These are phyloP conservation scores for Phrixothrix hirtus DNA, from an alignment of 2,888 invertebrate genomes.

Conservation along the genomic window DNA sequence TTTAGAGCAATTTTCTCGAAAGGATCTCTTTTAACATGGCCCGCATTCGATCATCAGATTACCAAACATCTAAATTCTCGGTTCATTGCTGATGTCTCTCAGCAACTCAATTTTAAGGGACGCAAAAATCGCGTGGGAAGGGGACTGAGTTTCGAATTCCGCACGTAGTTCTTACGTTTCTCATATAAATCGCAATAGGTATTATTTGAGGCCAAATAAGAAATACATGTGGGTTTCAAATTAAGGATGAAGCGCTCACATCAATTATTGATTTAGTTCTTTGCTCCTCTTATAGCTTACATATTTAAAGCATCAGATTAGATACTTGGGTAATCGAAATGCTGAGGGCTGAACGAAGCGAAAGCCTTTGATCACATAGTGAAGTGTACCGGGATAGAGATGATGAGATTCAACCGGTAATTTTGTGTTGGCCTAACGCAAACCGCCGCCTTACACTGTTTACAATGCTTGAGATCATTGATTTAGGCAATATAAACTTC, in stretches of 20 bases:
- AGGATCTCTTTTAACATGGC: slow-evolving; percentile 41
- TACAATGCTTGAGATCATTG: slow-evolving; percentile 53
- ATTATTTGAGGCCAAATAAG: neutral
- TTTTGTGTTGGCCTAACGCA: slow-evolving; percentile 46
- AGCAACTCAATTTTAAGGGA: slow-evolving; percentile 28
- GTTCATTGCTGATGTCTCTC: slow-evolving; percentile 38
- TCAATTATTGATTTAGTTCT: slow-evolving; percentile 11
- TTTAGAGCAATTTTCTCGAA: slow-evolving; percentile 42
- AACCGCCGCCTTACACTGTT: slow-evolving; percentile 48
- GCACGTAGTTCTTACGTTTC: too few species aligned
- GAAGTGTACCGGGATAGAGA: slow-evolving; percentile 50
- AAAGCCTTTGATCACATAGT: slow-evolving; percentile 49
- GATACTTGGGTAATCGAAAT: slow-evolving; percentile 51
- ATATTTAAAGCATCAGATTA: slow-evolving; percentile 46
- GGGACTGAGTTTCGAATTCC: slow-evolving; percentile 14
- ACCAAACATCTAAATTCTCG: slow-evolving; percentile 43
- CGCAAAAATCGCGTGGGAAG: slow-evolving; percentile 18
- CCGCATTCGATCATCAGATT: slow-evolving; percentile 48
- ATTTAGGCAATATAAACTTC: slow-evolving; percentile 47
- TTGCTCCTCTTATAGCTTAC: slow-evolving; percentile 9
- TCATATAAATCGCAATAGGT: too few species aligned
- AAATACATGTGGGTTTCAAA: neutral
- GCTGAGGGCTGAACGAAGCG: slow-evolving; percentile 38
- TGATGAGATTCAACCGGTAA: slow-evolving; percentile 53
- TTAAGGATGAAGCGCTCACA: slow-evolving; percentile 7